A percentile compares a stretch with the other conserved stretches of the same genome.
Conservation (phyloP, 2,888 invertebrate genomes). For the Chironomus tentans region DNA sequence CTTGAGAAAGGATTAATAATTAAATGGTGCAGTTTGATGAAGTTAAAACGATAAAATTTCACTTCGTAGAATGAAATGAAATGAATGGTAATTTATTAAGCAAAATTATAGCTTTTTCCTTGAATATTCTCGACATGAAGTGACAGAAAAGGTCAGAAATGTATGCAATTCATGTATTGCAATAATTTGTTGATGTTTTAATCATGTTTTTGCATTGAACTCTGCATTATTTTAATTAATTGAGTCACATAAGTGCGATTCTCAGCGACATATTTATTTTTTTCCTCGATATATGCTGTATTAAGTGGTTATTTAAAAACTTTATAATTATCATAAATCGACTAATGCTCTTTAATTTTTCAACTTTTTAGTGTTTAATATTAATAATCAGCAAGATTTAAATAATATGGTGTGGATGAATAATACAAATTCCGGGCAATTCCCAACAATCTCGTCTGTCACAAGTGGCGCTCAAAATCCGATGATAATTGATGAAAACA, state of each 20-base stretch:
- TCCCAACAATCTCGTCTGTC: not conserved
- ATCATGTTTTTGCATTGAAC: not conserved
- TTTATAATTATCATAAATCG: not conserved
- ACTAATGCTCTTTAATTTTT: not conserved
- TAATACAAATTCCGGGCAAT: not conserved
- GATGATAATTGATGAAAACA: conserved; percentile 23
- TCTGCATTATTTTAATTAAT: no score
- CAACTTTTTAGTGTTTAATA: conserved; percentile 15
- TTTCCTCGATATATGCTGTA: not conserved
- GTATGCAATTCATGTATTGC: not conserved
- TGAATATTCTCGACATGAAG: not conserved
- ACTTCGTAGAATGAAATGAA: not conserved
- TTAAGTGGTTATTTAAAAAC: not conserved
- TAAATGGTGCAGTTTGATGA: conserved; percentile 10
- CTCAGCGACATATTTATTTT: conserved; percentile 7
- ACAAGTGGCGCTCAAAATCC: conserved; percentile 10
- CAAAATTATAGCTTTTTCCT: not conserved
- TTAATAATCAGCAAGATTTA: conserved; percentile 20
- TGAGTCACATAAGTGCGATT: no score
- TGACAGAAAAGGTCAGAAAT: not conserved
- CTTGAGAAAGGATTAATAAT: not conserved
- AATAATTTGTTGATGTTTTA: not conserved
- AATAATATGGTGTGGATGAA: conserved; percentile 26
- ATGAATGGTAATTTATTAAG: conserved; percentile 5
- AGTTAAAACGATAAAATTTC: not conserved